A percentile compares a stretch with the other conserved stretches of the same genome.
Conservation (phyloP, 2,888 invertebrate species). For the Escarpia spicata region DNA sequence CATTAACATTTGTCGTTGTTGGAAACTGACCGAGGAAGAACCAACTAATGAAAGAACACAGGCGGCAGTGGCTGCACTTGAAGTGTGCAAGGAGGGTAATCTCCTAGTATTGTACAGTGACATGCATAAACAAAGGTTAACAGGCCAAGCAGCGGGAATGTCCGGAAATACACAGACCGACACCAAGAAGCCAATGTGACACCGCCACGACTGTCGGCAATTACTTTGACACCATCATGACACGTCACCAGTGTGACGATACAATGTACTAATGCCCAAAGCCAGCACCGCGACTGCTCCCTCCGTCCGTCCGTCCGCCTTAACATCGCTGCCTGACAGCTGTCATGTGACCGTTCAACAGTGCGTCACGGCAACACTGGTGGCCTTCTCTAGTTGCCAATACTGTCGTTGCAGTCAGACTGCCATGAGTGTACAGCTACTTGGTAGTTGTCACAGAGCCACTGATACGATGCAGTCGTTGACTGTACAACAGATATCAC, state of each 20-base stretch:
- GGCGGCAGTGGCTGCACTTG: not conserved
- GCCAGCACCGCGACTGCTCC: slow-evolving; percentile 1
- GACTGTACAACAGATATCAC: not conserved
- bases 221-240: not conserved
- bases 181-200: not conserved
- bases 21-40: not conserved
- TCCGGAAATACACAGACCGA: not conserved
- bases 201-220: not conserved
- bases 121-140: not conserved
- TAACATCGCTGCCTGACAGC: not conserved
- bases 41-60: slow-evolving; percentile 9
- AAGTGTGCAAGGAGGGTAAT: not conserved
- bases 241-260: not conserved
- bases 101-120: slow-evolving; percentile 2
- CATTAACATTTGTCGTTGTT: not conserved
- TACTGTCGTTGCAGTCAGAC: slow-evolving; percentile 13
- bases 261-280: slow-evolving; percentile 11
- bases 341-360: not conserved
- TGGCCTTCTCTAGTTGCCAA: not conserved
- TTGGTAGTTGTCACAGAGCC: not conserved
- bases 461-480: not conserved
- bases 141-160: slow-evolving; percentile 5
- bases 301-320: not conserved
- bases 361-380: not conserved
- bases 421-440: not conserved